Evolutionary conservation across 1,140 invertebrate species (phyloP).

Genomic region (Melitaea cinxia): DNA sequence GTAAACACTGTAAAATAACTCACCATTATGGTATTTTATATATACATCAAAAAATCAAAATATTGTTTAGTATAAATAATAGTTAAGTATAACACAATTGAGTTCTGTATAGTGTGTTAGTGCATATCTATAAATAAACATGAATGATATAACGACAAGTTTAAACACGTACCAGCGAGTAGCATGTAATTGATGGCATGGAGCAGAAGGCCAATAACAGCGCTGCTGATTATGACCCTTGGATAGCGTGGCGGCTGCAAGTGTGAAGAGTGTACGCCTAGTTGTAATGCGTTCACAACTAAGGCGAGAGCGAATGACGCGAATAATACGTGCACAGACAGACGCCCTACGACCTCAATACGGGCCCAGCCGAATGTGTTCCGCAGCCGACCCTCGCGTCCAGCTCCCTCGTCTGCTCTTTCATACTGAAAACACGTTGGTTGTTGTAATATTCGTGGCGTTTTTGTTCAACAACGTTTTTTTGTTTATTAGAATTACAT

Average conservation of each 20-base stretch:
- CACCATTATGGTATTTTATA: too few relatives aligned
- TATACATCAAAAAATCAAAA: too few relatives aligned
- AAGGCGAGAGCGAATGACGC: conserved; percentile 92
- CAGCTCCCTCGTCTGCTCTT: conserved; percentile 66
- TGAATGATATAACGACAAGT: neutral
- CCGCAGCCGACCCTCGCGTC: conserved; percentile 85
- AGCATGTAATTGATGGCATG: conserved; percentile 71
- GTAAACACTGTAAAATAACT: too few relatives aligned
- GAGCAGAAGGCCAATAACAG: conserved; percentile 67
- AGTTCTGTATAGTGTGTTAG: too few relatives aligned
- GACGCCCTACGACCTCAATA: conserved; percentile 91
- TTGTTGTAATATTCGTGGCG: too few relatives aligned
- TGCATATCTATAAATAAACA: too few relatives aligned
- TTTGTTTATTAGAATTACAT: too few relatives aligned
- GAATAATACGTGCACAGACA: conserved; percentile 92
- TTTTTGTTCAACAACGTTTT: too few relatives aligned
- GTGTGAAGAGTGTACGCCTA: conserved; percentile 89
- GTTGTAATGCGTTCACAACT: conserved; percentile 90
- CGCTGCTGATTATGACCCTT: conserved; percentile 81
- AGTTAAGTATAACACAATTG: too few relatives aligned
- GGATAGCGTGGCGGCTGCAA: conserved; percentile 83
- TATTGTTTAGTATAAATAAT: too few relatives aligned
- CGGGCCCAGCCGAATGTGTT: conserved; percentile 97
- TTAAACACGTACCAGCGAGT: conserved; percentile 51
- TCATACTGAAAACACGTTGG: conserved; percentile 53